Percentiles rank a stretch among this genome's conserved stretches.
Conservation (phyloP, 2,113 vertebrate genomes). For the Phyllostomus hastatus region DNA sequence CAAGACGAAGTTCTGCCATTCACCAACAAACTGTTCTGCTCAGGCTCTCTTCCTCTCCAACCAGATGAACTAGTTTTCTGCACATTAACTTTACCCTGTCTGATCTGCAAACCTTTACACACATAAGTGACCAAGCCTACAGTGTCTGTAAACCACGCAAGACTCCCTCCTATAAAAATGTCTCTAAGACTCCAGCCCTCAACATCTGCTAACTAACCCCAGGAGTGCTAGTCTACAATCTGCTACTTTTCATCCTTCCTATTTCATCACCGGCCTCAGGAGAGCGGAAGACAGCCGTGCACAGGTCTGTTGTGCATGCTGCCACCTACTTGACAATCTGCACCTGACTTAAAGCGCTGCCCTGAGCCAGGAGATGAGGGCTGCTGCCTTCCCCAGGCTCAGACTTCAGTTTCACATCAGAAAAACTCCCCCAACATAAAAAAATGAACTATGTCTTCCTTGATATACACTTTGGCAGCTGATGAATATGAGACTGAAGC, state of each 20-base stretch:
- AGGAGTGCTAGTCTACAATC: not conserved
- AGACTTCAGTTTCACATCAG: not conserved
- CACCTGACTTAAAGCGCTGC: not conserved
- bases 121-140: not conserved
- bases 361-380: rapidly evolving
- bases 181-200: not conserved
- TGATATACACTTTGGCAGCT: not conserved
- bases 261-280: not conserved
- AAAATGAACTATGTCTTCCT: not conserved
- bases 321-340: rapidly evolving
- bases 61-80: not conserved
- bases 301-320: not conserved
- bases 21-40: not conserved
- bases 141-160: not conserved
- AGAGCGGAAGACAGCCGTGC: not conserved
- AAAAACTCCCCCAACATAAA: not conserved
- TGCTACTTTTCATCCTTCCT: not conserved
- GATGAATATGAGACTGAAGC: not conserved
- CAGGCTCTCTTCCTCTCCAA: not conserved
- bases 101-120: not conserved
- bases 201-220: not conserved
- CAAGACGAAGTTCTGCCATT: not conserved
- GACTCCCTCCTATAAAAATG: not conserved
- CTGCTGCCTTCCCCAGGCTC: not conserved
- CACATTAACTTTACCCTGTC: not conserved